phyloP scores from a whole-genome alignment of 1,140 invertebrate genomes.

The Telenomus remus region DNA sequence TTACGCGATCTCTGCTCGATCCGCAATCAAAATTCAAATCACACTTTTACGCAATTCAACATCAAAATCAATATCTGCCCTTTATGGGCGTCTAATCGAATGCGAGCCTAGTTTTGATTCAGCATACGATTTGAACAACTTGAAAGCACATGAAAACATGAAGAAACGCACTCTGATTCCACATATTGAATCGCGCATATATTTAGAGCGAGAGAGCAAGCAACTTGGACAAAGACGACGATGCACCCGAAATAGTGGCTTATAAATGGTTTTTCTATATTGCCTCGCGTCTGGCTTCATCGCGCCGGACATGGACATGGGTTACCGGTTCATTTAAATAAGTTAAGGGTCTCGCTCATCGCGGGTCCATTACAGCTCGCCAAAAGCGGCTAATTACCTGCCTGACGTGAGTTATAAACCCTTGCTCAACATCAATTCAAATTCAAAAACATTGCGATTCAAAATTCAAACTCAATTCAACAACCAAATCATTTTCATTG shows the following conservation, averaged over 20 bases:
- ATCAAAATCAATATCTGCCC: constrained; percentile 75
- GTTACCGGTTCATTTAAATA: constrained; percentile 76
- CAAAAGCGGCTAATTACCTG: constrained; percentile 76
- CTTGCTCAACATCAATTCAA: constrained; percentile 22
- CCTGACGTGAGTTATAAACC: constrained; percentile 77
- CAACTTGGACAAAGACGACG: constrained; percentile 30
- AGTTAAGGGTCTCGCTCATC: constrained; percentile 75
- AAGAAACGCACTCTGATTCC: no score
- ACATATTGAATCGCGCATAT: no score
- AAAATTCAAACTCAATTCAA: no score
- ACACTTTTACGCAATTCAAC: constrained; percentile 73
- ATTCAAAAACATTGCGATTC: no score
- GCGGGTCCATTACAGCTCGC: constrained; percentile 74
- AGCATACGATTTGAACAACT: background rate
- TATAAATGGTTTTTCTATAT: constrained; percentile 77
- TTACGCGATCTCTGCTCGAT: constrained; percentile 73
- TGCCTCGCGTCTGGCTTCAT: constrained; percentile 69
- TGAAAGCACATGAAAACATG: no score
- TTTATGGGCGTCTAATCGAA: constrained; percentile 52
- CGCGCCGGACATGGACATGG: constrained; percentile 72
- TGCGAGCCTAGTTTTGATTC: background rate
- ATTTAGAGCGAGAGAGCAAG: background rate
- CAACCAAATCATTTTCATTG: no score
- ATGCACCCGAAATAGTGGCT: constrained; percentile 69
- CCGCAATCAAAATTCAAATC: constrained; percentile 77